A percentile compares a stretch with the other conserved stretches of the same genome.
Conservation (phyloP, 2,888 invertebrate genomes). For the Microctonus brassicae region DNA sequence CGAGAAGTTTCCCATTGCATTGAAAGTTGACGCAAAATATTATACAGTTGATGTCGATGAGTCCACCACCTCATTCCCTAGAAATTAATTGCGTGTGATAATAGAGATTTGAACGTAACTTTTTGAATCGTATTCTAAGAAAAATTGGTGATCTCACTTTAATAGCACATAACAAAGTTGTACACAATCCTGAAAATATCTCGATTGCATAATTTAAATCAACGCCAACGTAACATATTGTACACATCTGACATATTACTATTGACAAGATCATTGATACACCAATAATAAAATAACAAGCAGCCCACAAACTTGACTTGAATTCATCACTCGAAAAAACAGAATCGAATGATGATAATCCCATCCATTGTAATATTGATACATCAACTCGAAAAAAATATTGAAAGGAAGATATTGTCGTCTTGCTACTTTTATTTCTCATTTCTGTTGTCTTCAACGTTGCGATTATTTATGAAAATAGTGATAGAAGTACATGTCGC, state of each 20-base stretch:
- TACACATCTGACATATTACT: too few relatives aligned
- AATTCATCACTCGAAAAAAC: neutral
- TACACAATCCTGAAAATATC: neutral
- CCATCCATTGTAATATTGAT: neutral
- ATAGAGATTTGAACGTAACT: neutral
- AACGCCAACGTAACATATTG: too few relatives aligned
- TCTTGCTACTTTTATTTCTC: neutral
- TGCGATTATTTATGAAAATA: too few relatives aligned
- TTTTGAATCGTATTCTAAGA: too few relatives aligned
- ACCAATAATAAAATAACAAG: neutral
- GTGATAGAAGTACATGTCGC: too few relatives aligned
- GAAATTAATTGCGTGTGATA: neutral
- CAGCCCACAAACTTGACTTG: neutral
- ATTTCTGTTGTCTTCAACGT: too few relatives aligned
- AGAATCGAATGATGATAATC: neutral
- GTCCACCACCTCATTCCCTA: constrained; percentile 4
- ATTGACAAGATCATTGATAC: neutral
- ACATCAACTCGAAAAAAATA: neutral
- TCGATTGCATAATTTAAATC: neutral
- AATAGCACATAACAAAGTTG: neutral
- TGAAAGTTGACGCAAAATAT: neutral
- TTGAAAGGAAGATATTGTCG: neutral
- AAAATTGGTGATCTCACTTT: neutral
- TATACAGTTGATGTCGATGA: neutral
- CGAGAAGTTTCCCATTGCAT: neutral